Base-by-base conservation (phyloP, 2,797 vertebrate genomes). In the Pseudocheirus occidentalis region DNA sequence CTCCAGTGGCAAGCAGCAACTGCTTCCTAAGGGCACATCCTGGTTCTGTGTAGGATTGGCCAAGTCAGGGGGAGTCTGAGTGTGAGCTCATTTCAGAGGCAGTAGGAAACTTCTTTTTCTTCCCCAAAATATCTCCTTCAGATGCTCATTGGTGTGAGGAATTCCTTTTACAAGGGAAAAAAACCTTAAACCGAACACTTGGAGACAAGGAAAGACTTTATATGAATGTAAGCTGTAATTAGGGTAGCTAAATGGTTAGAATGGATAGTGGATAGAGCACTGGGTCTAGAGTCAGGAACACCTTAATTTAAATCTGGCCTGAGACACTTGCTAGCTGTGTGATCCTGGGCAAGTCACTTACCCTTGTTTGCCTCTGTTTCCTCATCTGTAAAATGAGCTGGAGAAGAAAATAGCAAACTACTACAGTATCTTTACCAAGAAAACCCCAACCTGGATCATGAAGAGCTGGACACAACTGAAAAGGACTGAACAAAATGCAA, bases 41-140 rank as follows among this genome's bases (percentile, higher is more conserved):
- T 92, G 57, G 87, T 56, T 56, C 90, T 94, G 92, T 54, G 53
- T 29, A 97, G 92, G 58, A 40, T 90, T 50, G 21, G 21, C 24
- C 24, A 87, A 94, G 66, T 81, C 1, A 28, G 31, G 53, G 40
- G 91, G 9, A 58, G 18, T 27, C 90, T 91, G 90, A 46, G 34
- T 73, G 55, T 46, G 24, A 87, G 73, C 40, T 87, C 40, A 87
- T 50, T 87, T 87, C 73, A 87, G 73, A 87, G 73, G 40, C 40
- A 87, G 21, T 1, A 87, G 73, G 73, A 87, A 87, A 28, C 66
- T 46, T 40, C n/a, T 21, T 81, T 81, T 34, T 50, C 40, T 46
- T 7, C 40, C 73, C 40, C 4, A 87, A 50, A 87, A 81, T 81
- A 27, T 46, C 9, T 87, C 73, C 24, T 87, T 87, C 73, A 87